Base-by-base conservation (phyloP, 2,888 invertebrate species). In the Augochlorella aurata region DNA sequence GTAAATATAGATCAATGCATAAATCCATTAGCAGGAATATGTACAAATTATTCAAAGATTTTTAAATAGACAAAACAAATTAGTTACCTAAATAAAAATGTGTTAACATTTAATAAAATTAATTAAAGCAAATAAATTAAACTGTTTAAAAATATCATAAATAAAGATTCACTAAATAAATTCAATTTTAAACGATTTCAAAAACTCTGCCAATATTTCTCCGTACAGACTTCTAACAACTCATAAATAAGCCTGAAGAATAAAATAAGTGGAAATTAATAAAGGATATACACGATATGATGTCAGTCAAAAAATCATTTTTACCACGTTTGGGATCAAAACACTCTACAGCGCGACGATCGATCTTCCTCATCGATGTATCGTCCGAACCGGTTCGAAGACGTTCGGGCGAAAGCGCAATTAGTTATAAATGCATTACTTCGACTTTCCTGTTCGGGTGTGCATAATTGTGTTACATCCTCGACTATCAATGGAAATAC, bases 381-480 rank as follows among this genome's bases (percentile, higher is more conserved):
- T 16, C 21, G 16, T 50, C 58, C 49, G 18, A n/a, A 52, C 21
- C 54, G 47, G 24, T 44, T 66, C 24, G 54, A 18, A 54, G 63
- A 52, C 47, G 21, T 61, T 45, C 71, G 49, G 50, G 24, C 50
- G 44, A 38, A 50, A 77, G 50, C 77, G 65, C 44, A 65, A 65
- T 66, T 63, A 70, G 44, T 10, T 77, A 75, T 85, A 86, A 86
- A 86, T 86, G 86, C 86, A 86, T 74, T 77, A 68, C 67, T 68
- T 72, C 73, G 75, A 79, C 76, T 16, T 72, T 52, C 18, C 65
- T 54, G 52, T 54, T 44, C 24, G 66, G 58, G 77, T 65, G 78
- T 74, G 67, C 78, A 61, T 47, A 65, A 71, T 45, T 74, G 10
- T 74, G 54, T 68, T 29, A 58, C 71, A 82, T 66, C 24, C 52